Percentiles rank a stretch among this genome's conserved stretches.
phyloP scores from a whole-genome alignment of 2,113 vertebrate species.

The Ptychochromis oligacanthus region DNA sequence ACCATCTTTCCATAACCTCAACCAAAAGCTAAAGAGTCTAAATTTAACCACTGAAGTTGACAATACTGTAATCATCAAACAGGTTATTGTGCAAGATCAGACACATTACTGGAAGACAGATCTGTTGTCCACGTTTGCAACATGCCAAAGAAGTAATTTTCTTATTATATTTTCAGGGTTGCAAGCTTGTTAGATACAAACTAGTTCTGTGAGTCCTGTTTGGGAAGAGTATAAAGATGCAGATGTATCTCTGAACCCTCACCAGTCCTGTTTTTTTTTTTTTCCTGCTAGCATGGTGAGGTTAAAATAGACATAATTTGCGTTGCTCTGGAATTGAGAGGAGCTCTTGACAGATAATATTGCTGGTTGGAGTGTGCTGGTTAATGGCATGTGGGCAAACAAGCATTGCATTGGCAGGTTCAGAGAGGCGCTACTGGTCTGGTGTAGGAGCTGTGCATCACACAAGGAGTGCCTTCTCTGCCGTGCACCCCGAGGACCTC shows the following conservation, averaged over 20 bases:
- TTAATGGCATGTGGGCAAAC: slow-evolving; percentile 66
- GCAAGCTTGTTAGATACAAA: neutral
- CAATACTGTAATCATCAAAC: neutral
- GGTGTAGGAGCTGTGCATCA: slow-evolving; percentile 11
- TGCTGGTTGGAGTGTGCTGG: slow-evolving; percentile 56
- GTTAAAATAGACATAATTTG: slow-evolving; percentile 33
- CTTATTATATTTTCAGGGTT: neutral
- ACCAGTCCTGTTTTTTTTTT: neutral
- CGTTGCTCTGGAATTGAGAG: slow-evolving; percentile 49
- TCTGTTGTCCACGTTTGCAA: neutral
- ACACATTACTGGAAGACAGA: neutral
- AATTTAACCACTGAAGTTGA: neutral
- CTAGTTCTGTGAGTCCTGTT: neutral
- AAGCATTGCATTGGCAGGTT: slow-evolving; percentile 45
- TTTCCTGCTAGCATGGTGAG: neutral
- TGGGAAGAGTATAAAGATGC: neutral
- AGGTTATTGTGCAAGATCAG: neutral
- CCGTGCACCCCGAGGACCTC: slow-evolving; percentile 9
- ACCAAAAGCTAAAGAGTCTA: neutral
- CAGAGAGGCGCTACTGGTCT: slow-evolving; percentile 21
- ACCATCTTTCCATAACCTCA: neutral
- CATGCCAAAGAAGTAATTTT: neutral
- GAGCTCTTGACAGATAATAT: slow-evolving; percentile 57
- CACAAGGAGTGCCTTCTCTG: slow-evolving; percentile 9
- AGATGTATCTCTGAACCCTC: neutral